These are phyloP conservation scores for Malacoctenus gilli DNA, from an alignment of 2,797 vertebrate species.

Conservation along the genomic window DNA sequence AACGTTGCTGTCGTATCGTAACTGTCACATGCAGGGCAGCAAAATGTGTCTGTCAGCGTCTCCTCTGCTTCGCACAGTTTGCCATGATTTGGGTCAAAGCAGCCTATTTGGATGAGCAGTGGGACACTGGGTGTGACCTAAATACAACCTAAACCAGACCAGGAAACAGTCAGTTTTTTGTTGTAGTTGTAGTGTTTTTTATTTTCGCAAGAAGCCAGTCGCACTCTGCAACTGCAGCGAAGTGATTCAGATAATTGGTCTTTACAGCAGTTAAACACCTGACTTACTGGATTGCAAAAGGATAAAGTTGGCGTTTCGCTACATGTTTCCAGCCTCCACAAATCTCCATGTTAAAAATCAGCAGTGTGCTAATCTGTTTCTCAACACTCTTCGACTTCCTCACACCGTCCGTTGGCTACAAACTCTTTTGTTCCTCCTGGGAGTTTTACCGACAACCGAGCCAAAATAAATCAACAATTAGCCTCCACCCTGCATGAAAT, in stretches of 20 bases:
- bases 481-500: too few relatives aligned
- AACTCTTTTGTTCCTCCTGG: background rate
- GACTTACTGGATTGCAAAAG: slow-evolving; percentile 9
- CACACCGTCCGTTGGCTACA: background rate
- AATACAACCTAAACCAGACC: background rate
- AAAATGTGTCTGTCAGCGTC: background rate
- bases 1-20: background rate
- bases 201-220: background rate
- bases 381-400: background rate
- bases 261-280: background rate
- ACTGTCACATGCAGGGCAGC: background rate
- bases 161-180: background rate
- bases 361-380: background rate
- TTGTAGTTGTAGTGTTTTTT: slow-evolving; percentile 1
- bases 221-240: background rate
- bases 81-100: background rate
- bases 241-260: background rate
- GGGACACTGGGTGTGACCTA: background rate
- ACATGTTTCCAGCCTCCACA: background rate
- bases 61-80: slow-evolving; percentile 2
- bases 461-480: too few relatives aligned
- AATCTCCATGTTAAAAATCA: background rate
- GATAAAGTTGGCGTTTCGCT: background rate
- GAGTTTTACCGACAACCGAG: too few relatives aligned
- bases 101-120: background rate